Evolutionary conservation across 2,113 vertebrate genomes (phyloP).

Genomic region (Pituophis catenifer): DNA sequence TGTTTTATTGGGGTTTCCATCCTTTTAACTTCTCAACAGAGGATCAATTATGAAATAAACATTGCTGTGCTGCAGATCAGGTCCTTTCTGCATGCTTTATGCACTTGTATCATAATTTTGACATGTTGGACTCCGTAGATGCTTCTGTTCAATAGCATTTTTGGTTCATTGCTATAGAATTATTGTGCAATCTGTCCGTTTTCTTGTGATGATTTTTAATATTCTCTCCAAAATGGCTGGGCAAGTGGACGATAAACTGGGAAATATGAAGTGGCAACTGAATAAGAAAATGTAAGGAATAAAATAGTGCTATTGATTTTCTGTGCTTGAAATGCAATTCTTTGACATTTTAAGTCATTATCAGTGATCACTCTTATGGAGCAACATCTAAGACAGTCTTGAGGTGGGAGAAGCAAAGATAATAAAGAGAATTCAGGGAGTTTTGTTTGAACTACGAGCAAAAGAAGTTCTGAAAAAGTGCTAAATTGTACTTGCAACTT

Average conservation of each 20-base stretch:
- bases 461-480: background rate
- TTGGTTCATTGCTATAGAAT: background rate
- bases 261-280: background rate
- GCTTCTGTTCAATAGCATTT: background rate
- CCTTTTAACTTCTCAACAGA: background rate
- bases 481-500: background rate
- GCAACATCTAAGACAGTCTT: background rate
- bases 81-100: background rate
- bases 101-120: background rate
- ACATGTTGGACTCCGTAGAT: background rate
- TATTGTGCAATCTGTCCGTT: no score
- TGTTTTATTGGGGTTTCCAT: background rate
- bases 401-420: background rate
- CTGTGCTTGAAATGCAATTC: background rate
- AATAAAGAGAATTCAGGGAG: background rate
- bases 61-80: background rate
- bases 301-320: constrained; percentile 6
- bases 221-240: background rate
- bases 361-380: background rate
- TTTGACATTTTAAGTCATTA: constrained; percentile 10
- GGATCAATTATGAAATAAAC: background rate
- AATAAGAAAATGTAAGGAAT: background rate
- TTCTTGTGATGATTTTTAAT: background rate
- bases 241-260: background rate
- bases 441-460: background rate